These are phyloP conservation scores for Hydroisotoma schaefferi DNA, from an alignment of 2,888 invertebrate genomes.

Conservation along the genomic window DNA sequence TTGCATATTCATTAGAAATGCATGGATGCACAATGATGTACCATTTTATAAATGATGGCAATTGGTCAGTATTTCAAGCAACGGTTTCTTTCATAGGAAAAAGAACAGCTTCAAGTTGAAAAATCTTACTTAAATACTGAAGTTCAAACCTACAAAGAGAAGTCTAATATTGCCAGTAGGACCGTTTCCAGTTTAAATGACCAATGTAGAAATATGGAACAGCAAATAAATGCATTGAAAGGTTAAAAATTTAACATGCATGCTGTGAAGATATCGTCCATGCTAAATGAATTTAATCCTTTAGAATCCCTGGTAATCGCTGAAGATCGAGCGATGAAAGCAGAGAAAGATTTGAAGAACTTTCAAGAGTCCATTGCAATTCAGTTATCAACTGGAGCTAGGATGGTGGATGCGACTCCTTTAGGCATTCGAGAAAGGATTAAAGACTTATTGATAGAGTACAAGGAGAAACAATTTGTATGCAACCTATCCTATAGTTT, in stretches of 20 bases:
- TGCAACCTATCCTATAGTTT: too few relatives aligned
- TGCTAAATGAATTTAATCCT: slow-evolving; percentile 16
- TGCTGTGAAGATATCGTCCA: neutral
- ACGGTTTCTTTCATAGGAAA: slow-evolving; percentile 45
- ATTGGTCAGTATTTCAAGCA: neutral
- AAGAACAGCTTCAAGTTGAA: slow-evolving; percentile 44
- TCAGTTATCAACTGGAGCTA: slow-evolving; percentile 65
- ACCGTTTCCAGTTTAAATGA: slow-evolving; percentile 44
- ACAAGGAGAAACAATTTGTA: slow-evolving; percentile 73
- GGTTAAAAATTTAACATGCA: slow-evolving; percentile 24
- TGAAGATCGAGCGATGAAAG: slow-evolving; percentile 65
- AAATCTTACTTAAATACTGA: slow-evolving; percentile 45
- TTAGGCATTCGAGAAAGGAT: slow-evolving; percentile 74
- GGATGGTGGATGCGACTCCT: slow-evolving; percentile 74
- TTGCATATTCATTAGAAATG: slow-evolving; percentile 9
- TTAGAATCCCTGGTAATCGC: slow-evolving; percentile 66
- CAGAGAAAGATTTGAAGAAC: slow-evolving; percentile 66
- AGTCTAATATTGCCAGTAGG: slow-evolving; percentile 37
- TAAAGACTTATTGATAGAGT: slow-evolving; percentile 70
- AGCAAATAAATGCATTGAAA: slow-evolving; percentile 41
- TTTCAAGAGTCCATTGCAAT: slow-evolving; percentile 69
- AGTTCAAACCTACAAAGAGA: slow-evolving; percentile 42
- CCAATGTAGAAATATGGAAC: slow-evolving; percentile 41
- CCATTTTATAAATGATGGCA: neutral
- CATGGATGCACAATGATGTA: neutral